Percentiles rank a stretch among this genome's conserved stretches.
These are phyloP conservation scores for Tribolium madens DNA, from an alignment of 1,140 invertebrate species.

Conservation along the genomic window DNA sequence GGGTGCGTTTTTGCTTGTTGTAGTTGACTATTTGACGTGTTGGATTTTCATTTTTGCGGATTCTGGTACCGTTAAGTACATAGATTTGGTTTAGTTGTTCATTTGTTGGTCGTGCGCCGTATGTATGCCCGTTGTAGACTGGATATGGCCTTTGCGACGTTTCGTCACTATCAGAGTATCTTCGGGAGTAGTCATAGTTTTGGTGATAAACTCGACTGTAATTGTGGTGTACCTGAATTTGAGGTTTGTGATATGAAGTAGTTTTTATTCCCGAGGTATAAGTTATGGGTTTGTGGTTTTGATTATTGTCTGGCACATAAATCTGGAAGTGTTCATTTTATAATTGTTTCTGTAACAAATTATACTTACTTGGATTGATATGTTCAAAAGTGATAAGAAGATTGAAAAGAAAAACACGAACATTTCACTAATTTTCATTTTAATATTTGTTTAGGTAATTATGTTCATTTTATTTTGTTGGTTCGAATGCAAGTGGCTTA, in stretches of 20 bases:
- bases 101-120: conserved; percentile 17
- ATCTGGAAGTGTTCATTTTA: conserved; percentile 1
- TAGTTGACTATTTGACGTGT: conserved; percentile 11
- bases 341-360: neutral
- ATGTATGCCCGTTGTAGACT: conserved; percentile 46
- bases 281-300: conserved; percentile 7
- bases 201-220: conserved; percentile 57
- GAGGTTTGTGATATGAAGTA: conserved; percentile 23
- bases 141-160: conserved; percentile 15
- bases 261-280: conserved; percentile 49
- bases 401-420: conserved; percentile 1
- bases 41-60: conserved; percentile 8
- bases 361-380: neutral
- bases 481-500: neutral
- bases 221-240: conserved; percentile 51
- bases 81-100: conserved; percentile 10
- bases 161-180: conserved; percentile 29
- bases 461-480: conserved; percentile 3
- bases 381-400: neutral
- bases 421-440: conserved; percentile 4
- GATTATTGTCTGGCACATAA: neutral
- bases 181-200: conserved; percentile 37
- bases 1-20: neutral
- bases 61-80: conserved; percentile 5
- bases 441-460: neutral